A percentile compares a stretch with the other conserved stretches of the same genome.
These are phyloP conservation scores for Anguilla obscura DNA, from an alignment of 2,797 vertebrate species.

Conservation along the genomic window DNA sequence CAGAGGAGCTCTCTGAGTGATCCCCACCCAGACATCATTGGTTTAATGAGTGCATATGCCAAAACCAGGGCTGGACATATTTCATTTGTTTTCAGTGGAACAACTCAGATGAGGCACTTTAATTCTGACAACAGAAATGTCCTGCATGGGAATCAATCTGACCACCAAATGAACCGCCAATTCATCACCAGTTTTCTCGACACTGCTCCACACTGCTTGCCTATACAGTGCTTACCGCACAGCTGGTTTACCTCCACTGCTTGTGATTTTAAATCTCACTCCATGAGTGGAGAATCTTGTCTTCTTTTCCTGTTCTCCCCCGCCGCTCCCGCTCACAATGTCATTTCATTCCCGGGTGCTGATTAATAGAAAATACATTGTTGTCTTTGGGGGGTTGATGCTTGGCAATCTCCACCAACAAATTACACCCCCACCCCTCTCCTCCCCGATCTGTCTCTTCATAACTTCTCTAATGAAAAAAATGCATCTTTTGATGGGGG, in stretches of 20 bases:
- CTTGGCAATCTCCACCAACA: constrained; percentile 69
- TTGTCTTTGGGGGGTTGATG: constrained; percentile 65
- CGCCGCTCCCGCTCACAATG: constrained; percentile 59
- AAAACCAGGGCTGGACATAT: neutral
- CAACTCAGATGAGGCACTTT: neutral
- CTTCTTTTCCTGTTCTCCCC: neutral
- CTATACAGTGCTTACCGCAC: neutral
- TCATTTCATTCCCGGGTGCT: constrained; percentile 63
- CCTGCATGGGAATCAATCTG: constrained; percentile 2
- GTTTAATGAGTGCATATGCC: neutral
- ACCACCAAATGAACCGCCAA: neutral
- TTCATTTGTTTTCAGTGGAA: neutral
- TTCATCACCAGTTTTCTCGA: neutral
- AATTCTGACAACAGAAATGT: neutral
- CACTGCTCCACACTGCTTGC: neutral
- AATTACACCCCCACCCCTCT: constrained; percentile 61
- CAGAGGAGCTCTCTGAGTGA: neutral
- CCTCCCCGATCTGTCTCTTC: constrained; percentile 62
- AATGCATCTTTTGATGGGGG: constrained; percentile 72
- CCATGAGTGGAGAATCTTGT: constrained; percentile 5
- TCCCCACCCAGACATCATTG: neutral
- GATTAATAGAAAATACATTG: constrained; percentile 68
- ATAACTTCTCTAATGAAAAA: constrained; percentile 70
- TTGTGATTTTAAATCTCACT: constrained; percentile 12
- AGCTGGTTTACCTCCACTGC: neutral